Conservation (phyloP, 2,113 vertebrate genomes). For the Pomatorhinus ruficollis region DNA sequence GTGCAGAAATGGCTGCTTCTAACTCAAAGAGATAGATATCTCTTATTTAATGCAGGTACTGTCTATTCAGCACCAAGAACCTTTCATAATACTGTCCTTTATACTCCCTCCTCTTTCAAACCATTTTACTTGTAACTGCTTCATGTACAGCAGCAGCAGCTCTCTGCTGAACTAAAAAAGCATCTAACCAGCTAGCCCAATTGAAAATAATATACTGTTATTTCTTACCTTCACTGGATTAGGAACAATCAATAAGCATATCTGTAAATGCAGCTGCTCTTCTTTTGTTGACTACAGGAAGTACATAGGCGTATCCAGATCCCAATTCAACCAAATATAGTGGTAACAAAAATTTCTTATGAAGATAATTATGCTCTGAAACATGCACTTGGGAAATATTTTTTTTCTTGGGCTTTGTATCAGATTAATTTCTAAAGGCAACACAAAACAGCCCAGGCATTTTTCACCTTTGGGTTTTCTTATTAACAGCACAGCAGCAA, state of each 20-base stretch:
- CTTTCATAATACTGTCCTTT: background rate
- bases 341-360: background rate
- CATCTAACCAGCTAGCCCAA: background rate
- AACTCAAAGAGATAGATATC: background rate
- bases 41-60: background rate
- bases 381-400: background rate
- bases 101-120: background rate
- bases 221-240: conserved; percentile 22
- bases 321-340: background rate
- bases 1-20: background rate
- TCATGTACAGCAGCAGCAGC: background rate
- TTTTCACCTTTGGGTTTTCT: background rate
- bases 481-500: background rate
- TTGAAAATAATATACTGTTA: background rate
- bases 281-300: conserved; percentile 60
- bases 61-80: background rate
- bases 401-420: background rate
- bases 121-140: background rate
- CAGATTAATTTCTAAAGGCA: background rate
- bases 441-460: background rate
- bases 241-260: background rate
- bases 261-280: conserved; percentile 50
- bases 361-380: background rate
- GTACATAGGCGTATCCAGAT: conserved; percentile 51
- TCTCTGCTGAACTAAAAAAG: background rate